Evolutionary conservation across 2,888 invertebrate genomes (phyloP).

Genomic region (Cetonia aurata): DNA sequence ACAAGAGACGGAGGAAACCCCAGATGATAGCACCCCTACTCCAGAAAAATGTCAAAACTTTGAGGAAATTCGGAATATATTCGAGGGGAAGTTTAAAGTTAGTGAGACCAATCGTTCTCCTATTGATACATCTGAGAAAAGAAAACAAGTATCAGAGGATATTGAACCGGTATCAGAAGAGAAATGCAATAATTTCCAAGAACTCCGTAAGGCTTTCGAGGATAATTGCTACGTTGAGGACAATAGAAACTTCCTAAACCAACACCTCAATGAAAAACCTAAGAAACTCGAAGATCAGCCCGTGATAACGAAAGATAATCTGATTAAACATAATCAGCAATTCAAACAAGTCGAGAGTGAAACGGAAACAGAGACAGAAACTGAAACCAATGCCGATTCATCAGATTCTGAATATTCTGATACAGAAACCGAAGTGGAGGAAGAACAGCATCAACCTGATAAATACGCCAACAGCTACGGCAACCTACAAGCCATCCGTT

Average conservation of each 20-base stretch:
- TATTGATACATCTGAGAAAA: constrained; percentile 43
- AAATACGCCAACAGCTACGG: constrained; percentile 38
- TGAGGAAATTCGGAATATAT: constrained; percentile 63
- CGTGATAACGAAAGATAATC: constrained; percentile 12
- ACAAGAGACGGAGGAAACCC: constrained; percentile 14
- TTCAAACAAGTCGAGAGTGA: constrained; percentile 4
- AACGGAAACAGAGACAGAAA: constrained; percentile 31
- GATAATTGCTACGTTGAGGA: constrained; percentile 51
- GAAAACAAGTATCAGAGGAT: constrained; percentile 59
- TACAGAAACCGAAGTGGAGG: constrained; percentile 50
- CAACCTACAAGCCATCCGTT: constrained; percentile 68
- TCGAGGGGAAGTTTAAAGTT: constrained; percentile 55
- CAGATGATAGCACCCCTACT: constrained; percentile 37
- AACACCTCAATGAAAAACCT: constrained; percentile 21
- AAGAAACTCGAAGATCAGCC: constrained; percentile 6
- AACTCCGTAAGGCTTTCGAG: constrained; percentile 51
- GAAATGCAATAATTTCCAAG: constrained; percentile 26
- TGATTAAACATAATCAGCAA: constrained; percentile 14
- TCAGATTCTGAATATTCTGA: constrained; percentile 48
- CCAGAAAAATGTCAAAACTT: constrained; percentile 54
- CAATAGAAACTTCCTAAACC: constrained; percentile 28
- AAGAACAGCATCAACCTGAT: constrained; percentile 9
- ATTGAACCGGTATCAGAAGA: constrained; percentile 50
- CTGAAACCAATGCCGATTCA: constrained; percentile 41
- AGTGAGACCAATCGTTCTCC: constrained; percentile 45